Conservation (phyloP, 2,797 vertebrate species). For the Luscinia megarhynchos region DNA sequence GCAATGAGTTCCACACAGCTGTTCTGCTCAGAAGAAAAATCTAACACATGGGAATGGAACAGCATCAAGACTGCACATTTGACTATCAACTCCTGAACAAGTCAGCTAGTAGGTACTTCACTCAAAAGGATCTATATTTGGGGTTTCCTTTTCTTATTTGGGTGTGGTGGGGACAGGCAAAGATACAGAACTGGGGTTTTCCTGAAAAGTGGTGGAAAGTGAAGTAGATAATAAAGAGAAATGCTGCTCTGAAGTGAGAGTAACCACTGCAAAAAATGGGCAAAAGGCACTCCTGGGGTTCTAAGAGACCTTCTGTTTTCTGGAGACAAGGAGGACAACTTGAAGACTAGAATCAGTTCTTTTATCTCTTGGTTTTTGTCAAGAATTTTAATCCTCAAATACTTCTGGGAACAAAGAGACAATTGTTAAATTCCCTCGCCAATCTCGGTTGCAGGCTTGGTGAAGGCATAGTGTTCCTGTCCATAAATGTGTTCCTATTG, state of each 20-base stretch:
- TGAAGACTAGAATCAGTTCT: background rate
- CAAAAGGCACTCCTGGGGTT: background rate
- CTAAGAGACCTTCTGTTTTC: background rate
- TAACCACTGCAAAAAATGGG: background rate
- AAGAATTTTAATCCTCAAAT: background rate
- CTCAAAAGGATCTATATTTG: background rate
- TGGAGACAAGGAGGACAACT: background rate
- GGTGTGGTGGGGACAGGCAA: background rate
- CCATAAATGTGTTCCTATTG: background rate
- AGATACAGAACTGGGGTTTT: background rate
- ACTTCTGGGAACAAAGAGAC: background rate
- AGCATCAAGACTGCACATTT: background rate
- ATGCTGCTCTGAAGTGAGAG: background rate
- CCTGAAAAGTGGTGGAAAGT: background rate
- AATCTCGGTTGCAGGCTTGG: background rate
- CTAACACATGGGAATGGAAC: background rate
- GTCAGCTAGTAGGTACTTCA: background rate
- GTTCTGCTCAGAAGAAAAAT: background rate
- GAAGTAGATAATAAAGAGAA: background rate
- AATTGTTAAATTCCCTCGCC: background rate
- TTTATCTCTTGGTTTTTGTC: background rate
- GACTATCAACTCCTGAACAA: background rate
- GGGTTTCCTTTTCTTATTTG: background rate
- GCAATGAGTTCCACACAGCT: background rate
- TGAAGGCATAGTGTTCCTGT: background rate